Percentiles rank a stretch among this genome's conserved stretches.
These are phyloP conservation scores for Eutolmus rufibarbis DNA, from an alignment of 2,888 invertebrate genomes.

Conservation along the genomic window DNA sequence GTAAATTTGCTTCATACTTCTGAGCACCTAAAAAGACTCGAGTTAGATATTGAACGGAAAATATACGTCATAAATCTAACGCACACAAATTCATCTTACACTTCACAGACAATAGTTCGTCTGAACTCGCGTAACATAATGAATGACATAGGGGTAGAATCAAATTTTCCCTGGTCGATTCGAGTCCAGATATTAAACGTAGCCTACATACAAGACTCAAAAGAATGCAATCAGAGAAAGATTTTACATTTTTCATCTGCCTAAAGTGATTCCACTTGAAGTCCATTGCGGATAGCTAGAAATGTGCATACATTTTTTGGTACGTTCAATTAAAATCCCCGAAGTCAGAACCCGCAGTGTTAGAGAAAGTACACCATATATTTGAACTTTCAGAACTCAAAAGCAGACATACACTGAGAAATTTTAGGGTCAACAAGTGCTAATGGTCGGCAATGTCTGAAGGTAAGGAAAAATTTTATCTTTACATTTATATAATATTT, in stretches of 20 bases:
- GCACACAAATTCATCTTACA: no score
- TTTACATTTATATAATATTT: neutral
- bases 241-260: neutral
- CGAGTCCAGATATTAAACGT: no score
- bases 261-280: neutral
- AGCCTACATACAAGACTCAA: no score
- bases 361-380: neutral
- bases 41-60: no score
- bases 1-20: no score
- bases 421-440: neutral
- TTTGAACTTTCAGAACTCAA: neutral
- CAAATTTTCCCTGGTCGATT: no score
- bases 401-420: neutral
- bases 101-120: no score
- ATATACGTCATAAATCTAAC: no score
- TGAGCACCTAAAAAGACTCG: no score
- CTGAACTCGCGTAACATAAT: no score
- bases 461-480: neutral
- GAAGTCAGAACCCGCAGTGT: neutral
- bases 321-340: neutral
- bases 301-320: neutral
- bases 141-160: no score
- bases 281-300: neutral
- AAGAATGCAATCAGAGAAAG: no score
- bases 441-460: neutral